A percentile compares a stretch with the other conserved stretches of the same genome.
phyloP scores from a whole-genome alignment of 2,888 invertebrate species.

The Chromoteleia sp. region DNA sequence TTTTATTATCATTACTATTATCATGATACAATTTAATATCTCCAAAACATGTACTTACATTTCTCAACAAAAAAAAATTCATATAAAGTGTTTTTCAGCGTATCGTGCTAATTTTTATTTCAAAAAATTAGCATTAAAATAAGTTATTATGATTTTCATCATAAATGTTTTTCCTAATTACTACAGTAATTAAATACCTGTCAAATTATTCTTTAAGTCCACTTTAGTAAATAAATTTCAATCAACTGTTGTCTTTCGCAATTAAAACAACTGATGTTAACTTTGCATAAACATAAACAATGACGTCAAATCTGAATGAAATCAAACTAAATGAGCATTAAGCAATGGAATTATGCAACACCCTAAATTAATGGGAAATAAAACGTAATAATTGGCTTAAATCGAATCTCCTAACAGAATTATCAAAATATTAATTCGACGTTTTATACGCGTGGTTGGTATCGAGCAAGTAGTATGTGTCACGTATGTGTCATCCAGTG shows the following conservation, averaged over 20 bases:
- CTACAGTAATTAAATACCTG: constrained; percentile 8
- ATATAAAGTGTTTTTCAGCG: no score
- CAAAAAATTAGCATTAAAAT: background rate
- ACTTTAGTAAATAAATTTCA: background rate
- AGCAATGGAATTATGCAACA: background rate
- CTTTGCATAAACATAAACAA: background rate
- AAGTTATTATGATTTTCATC: background rate
- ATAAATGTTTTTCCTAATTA: constrained; percentile 11
- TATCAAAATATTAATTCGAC: constrained; percentile 33
- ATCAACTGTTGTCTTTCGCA: background rate
- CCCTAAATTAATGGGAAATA: constrained; percentile 6
- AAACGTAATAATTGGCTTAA: constrained; percentile 35
- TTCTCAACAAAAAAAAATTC: no score
- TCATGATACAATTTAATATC: no score
- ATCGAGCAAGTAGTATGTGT: constrained; percentile 25
- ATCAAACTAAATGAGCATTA: constrained; percentile 8
- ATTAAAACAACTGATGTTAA: background rate
- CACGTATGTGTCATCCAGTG: constrained; percentile 19
- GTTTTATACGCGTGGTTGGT: background rate
- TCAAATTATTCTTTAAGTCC: background rate
- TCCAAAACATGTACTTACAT: no score
- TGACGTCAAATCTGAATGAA: background rate
- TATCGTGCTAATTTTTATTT: no score
- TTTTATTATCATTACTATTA: no score
- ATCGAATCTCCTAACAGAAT: constrained; percentile 23